Evolutionary conservation across 1,140 invertebrate genomes (phyloP).

Genomic region (Lordiphosa stackelbergi): DNA sequence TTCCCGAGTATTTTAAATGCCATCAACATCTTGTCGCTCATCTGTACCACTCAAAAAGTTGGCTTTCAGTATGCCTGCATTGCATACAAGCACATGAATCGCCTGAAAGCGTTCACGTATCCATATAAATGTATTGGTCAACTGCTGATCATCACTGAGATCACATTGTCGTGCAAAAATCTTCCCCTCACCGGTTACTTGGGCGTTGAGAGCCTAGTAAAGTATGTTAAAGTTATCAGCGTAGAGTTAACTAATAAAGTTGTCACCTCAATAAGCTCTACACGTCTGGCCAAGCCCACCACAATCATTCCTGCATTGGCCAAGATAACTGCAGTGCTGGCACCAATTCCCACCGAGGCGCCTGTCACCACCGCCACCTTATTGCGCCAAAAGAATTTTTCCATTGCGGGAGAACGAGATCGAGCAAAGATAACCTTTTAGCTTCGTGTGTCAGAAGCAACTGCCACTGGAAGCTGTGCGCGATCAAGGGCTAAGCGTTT

Average conservation of each 20-base stretch:
- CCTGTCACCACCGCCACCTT: conserved; percentile 83
- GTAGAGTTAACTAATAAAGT: neutral
- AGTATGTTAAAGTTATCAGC: neutral
- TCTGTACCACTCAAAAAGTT: conserved; percentile 61
- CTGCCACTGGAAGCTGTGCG: conserved; percentile 29
- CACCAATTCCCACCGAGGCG: conserved; percentile 83
- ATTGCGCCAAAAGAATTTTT: conserved; percentile 79
- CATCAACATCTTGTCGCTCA: neutral
- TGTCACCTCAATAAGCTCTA: conserved; percentile 77
- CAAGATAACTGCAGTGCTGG: conserved; percentile 76
- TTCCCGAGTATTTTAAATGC: no score
- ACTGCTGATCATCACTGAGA: conserved; percentile 79
- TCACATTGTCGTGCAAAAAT: conserved; percentile 78
- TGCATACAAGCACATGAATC: conserved; percentile 69
- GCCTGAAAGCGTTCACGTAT: conserved; percentile 48
- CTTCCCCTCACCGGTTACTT: conserved; percentile 65
- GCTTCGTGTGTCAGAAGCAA: conserved; percentile 26
- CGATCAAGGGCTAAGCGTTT: conserved; percentile 14
- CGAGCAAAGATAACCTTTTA: conserved; percentile 24
- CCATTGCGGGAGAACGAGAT: conserved; percentile 76
- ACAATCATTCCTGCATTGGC: conserved; percentile 80
- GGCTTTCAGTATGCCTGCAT: conserved; percentile 73
- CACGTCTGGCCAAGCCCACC: conserved; percentile 80
- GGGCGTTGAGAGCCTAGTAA: conserved; percentile 38
- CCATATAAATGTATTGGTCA: conserved; percentile 79